phyloP scores from a whole-genome alignment of 2,113 vertebrate genomes.

The Colinus virginianus region DNA sequence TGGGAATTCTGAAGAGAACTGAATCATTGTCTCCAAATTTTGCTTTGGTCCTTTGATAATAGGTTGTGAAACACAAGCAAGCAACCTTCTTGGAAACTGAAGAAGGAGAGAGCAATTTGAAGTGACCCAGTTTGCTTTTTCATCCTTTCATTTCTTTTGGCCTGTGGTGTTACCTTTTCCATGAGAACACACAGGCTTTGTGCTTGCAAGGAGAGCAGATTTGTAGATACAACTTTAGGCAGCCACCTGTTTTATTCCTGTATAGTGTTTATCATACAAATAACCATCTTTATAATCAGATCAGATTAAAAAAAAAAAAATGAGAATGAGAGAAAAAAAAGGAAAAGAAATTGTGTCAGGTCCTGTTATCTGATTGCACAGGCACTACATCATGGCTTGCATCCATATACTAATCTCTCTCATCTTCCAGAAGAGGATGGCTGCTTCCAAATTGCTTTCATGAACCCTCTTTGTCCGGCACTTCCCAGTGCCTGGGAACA shows the following conservation, averaged over 20 bases:
- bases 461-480: neutral
- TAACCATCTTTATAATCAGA: neutral
- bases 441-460: neutral
- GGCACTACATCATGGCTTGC: neutral
- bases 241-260: neutral
- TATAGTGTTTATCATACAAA: neutral
- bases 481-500: neutral
- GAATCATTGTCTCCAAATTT: neutral
- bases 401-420: neutral
- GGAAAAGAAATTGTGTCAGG: neutral
- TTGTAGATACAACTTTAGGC: neutral
- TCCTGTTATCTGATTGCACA: neutral
- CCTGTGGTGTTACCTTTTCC: neutral
- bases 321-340: no score
- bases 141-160: neutral
- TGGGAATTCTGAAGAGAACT: neutral
- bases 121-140: neutral
- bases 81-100: neutral
- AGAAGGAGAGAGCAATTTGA: neutral
- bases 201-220: neutral
- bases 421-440: neutral
- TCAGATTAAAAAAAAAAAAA: neutral
- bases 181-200: accelerated
- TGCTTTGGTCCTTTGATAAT: neutral
- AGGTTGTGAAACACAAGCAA: neutral